phyloP scores from a whole-genome alignment of 2,888 invertebrate genomes.

The Tubulanus polymorphus region DNA sequence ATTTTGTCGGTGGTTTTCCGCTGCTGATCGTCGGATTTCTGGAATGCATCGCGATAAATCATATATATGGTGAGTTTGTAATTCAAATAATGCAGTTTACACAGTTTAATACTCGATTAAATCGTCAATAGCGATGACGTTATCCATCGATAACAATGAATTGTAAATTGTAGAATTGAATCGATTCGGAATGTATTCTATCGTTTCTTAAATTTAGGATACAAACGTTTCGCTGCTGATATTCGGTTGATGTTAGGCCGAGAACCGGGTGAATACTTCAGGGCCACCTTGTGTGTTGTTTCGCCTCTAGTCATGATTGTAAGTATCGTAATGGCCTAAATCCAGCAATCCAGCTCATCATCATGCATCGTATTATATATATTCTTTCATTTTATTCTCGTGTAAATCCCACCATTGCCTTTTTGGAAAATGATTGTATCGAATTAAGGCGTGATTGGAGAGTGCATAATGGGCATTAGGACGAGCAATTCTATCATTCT shows the following conservation, averaged over 20 bases:
- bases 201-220: slow-evolving; percentile 23
- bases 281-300: slow-evolving; percentile 33
- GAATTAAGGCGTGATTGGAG: too few relatives aligned
- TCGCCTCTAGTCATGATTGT: slow-evolving; percentile 39
- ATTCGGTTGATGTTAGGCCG: slow-evolving; percentile 43
- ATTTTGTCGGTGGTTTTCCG: slow-evolving; percentile 48
- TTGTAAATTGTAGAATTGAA: too few relatives aligned
- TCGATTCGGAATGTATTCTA: too few relatives aligned
- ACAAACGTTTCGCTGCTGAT: slow-evolving; percentile 33
- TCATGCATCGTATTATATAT: background rate
- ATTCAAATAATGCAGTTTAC: too few relatives aligned
- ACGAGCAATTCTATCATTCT: too few relatives aligned
- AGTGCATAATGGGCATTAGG: too few relatives aligned
- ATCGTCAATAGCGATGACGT: too few relatives aligned
- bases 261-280: slow-evolving; percentile 26
- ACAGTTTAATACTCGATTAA: background rate
- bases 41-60: slow-evolving; percentile 45
- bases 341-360: background rate
- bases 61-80: slow-evolving; percentile 50
- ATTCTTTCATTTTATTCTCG: too few relatives aligned
- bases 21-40: slow-evolving; percentile 50
- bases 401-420: too few relatives aligned
- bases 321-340: slow-evolving; percentile 11
- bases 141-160: too few relatives aligned
- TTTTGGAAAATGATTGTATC: too few relatives aligned